Percentiles rank a stretch among this genome's conserved stretches.
Evolutionary conservation across 2,113 vertebrate genomes (phyloP).

Genomic region (Alethe castanea): DNA sequence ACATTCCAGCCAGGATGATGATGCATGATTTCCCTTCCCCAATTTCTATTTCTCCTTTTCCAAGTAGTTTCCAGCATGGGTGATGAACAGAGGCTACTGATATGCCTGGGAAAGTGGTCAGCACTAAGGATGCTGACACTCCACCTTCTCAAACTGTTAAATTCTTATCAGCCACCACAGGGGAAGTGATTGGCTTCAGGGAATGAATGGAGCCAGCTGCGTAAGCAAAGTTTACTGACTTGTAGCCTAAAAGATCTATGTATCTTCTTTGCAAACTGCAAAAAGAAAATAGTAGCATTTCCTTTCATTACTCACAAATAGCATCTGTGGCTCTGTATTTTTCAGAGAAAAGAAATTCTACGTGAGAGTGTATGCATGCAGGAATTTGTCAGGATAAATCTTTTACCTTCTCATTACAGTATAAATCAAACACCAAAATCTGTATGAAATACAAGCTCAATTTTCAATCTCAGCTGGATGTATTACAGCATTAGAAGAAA

Average conservation of each 20-base stretch:
- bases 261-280: slow-evolving; percentile 36
- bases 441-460: neutral
- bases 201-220: slow-evolving; percentile 74
- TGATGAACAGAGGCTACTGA: neutral
- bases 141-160: slow-evolving; percentile 47
- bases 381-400: neutral
- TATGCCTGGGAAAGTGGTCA: slow-evolving; percentile 28
- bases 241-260: slow-evolving; percentile 45
- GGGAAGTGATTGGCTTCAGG: slow-evolving; percentile 58
- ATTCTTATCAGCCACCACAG: slow-evolving; percentile 55
- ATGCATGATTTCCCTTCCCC: slow-evolving; percentile 69
- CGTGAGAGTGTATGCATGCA: neutral
- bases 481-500: neutral
- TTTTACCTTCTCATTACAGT: neutral
- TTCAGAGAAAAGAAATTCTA: neutral
- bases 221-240: slow-evolving; percentile 70
- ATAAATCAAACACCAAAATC: neutral
- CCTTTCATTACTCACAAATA: neutral
- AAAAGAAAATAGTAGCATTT: slow-evolving; percentile 34
- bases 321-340: neutral
- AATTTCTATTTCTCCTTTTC: slow-evolving; percentile 34
- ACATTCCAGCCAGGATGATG: slow-evolving; percentile 53
- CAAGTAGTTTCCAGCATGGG: slow-evolving; percentile 45
- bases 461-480: neutral
- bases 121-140: slow-evolving; percentile 47